Evolutionary conservation across 2,888 invertebrate species (phyloP), one percentile per base, ranked within the genome.

Genomic region (Amorpha juglandis): DNA sequence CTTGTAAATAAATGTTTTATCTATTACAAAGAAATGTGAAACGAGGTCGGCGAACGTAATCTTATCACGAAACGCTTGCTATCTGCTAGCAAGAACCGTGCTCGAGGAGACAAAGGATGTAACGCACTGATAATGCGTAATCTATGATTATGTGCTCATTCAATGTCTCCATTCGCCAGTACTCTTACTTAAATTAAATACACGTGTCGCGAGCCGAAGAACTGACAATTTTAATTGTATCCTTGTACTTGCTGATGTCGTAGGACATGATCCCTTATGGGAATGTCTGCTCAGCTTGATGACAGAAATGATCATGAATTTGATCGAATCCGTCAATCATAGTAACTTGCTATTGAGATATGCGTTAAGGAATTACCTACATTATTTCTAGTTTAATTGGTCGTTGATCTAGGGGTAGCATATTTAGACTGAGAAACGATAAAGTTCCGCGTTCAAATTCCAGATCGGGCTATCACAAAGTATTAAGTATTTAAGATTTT

Each of bases 141-240:
- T 58, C 58, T 58, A 38, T 58, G 58, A 58, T 58, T 58, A 58
- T 58, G 42, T 58, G 58, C 58, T 58, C 42, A 42, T 58, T 12
- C 58, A 58, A 52, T 12, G 9, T 14, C 6, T 8, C 1, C 2
- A 11, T 14, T n/a, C n/a, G n/a, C n/a, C n/a, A 12, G 11, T 51
- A 50, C 9, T 19, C 50, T 50, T 19, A 6, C 16, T 50, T 19
- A n/a, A 48, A 50, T 19, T 19, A 50, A 19, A 48, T 8, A 1
- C 19, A 19, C 50, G 50, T 50, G 50, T 16, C 16, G 48, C 0
- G 16, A 16, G 48, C 1, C 48, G 48, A 50, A 16, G 16, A 19
- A 50, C 50, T 50, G 50, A 11, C 2, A 16, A 19, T 19, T 19
- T 19, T 9, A 50, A 11, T 16, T 0, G 50, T 14, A 50, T 8